Evolutionary conservation across 2,888 invertebrate genomes (phyloP), one percentile per base, ranked within the genome.

Genomic region (Drosophila cognata): DNA sequence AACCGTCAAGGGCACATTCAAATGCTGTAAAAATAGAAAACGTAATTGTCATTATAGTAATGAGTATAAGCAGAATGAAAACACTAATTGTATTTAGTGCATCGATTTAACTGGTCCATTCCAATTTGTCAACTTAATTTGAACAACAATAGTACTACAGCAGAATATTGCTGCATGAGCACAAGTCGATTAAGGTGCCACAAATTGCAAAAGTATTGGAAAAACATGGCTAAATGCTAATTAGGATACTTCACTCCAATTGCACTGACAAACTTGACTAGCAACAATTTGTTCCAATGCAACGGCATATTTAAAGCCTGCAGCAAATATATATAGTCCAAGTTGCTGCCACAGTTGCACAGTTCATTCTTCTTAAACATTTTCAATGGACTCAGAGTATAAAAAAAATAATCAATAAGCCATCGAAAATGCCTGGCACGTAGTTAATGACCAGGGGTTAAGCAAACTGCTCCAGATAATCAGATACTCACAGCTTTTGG

Each of bases 401-500:
- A 21, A 2, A 4, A 2, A 4, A 6, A 46, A 21, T 21, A 46
- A 16, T 46, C 16, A 25, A 25, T 46, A 25, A 46, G 16, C 25
- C 7, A 25, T 25, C 25, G 25, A 57, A 80, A 62, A 52, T 58
- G 53, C 28, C 29, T 52, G 48, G 33, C 71, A 50, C n/a, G 46
- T 68, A 75, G 52, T 53, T 70, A 65, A 71, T 60, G 59, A 63
- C 53, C 52, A 68, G 59, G 38, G 38, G 46, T 35, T 41, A 38
- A 36, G 25, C 21, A 18, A 38, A 46, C 25, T 46, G 46, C 16
- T 8, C 4, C 35, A 48, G 25, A 46, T 52, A 63, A 36, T 46
- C 58, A 46, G 43, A 62, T 48, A 91, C 91, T 91, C 81, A 91
- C 91, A 91, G 58, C 73, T 74, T 74, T 82, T 79, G 59, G 62